Base-by-base conservation (phyloP, 2,797 vertebrate species). In the Pyrrhura leucotis region DNA sequence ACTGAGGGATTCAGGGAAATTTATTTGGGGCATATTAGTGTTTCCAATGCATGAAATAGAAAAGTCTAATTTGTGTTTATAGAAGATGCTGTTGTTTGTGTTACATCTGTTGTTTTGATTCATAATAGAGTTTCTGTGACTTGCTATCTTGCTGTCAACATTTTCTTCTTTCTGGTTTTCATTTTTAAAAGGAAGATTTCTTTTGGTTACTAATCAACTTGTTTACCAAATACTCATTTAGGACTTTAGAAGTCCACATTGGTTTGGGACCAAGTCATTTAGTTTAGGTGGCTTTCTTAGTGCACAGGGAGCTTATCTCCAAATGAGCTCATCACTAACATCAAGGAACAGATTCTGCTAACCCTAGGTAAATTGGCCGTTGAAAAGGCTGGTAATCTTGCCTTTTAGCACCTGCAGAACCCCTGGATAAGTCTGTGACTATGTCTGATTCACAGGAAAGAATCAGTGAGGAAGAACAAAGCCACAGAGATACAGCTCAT, bases 101-200 rank as follows among this genome's bases (percentile, higher is more conserved):
- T 61, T 93, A 35, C 61, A 73, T 93, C 61, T 91, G 88, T 81
- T 89, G 75, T 94, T 94, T 95, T 89, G 88, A 85, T 73, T 92
- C 86, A 37, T 85, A 91, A 78, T 56, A 80, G 69, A 65, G 29
- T 85, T 94, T 54, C 48, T 71, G 8, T 88, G 50, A 85, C 65
- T 89, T 96, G 61, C 2, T 4, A 12, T 92, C 56, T 68, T 83
- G 48, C 72, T 74, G 73, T 88, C 72, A 86, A 68, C 54, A n/a
- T 54, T 92, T 61, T 35, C 59, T 56, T 95, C 85, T 62, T 91
- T 78, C 68, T 71, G 54, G 61, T 54, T 96, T 94, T 79, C 15
- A 62, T 67, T 92, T 75, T 89, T 62, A 5, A 67, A 85, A 54
- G 65, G 76, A 90, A 85, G 31, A 48, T 84, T 69, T 87, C 18